Base-by-base conservation (phyloP, 1,140 invertebrate genomes). In the Teleogryllus occipitalis region DNA sequence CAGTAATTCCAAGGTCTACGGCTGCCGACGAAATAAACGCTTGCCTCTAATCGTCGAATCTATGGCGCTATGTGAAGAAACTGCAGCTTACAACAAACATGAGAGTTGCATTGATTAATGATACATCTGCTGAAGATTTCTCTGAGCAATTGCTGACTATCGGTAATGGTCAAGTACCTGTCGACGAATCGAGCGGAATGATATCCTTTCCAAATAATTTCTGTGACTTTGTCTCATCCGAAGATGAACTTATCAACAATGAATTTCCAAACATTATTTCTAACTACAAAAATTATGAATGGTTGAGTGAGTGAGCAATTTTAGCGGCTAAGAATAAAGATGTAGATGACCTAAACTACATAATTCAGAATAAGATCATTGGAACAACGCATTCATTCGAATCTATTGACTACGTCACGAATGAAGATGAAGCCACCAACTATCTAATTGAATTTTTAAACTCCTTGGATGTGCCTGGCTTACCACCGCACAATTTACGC, bases 1-100 rank as follows among this genome's bases (percentile, higher is more conserved):
- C 87, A 80, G 84, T 88, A 10, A 84, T 88, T 81, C 82, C 82
- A 79, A 49, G 82, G n/a, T n/a, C 82, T 81, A 87, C 84, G 76
- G 78, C 74, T 18, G 78, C 80, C 72, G 81, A 83, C 79, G 79
- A 83, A 78, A 76, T 88, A 47, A 86, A 87, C 82, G 82, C 80
- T 76, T 85, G 82, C 82, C 81, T 86, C 2, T 83, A 85, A 83
- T 81, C 72, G 8, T 84, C 83, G 22, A 72, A 46, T 78, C 76
- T 87, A 47, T 86, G 85, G 84, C 46, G 21, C 78, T 39, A 84
- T 5, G 80, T 84, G 8, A 76, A 76, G 15, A 83, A 27, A 74
- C 18, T 83, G 10, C 49, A 76, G 27, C 80, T 83, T 47, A 82
- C 27, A 72, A 82, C 65, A 18, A 82, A 83, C 74, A 82, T 83